These are phyloP conservation scores for Melinaea menophilus DNA, from an alignment of 2,888 invertebrate genomes.

Conservation along the genomic window DNA sequence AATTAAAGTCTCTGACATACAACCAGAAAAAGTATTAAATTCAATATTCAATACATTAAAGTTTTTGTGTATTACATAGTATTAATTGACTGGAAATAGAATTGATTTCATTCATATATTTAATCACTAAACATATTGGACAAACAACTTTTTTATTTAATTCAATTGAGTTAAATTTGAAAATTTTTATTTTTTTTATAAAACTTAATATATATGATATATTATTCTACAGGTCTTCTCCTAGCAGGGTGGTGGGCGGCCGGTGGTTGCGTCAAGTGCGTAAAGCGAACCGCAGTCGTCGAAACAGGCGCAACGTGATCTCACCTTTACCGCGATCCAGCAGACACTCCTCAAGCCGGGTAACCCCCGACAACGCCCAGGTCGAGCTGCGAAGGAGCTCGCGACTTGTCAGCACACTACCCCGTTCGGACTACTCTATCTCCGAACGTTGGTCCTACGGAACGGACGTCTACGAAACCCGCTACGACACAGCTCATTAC, in stretches of 20 bases:
- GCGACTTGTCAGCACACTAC: conserved; percentile 71
- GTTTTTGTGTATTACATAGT: too few relatives aligned
- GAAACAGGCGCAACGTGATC: conserved; percentile 62
- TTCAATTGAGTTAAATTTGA: too few relatives aligned
- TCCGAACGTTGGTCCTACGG: conserved; percentile 79
- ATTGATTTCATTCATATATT: too few relatives aligned
- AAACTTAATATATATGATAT: too few relatives aligned
- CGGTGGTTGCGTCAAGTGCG: conserved; percentile 74
- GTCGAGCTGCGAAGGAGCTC: conserved; percentile 67
- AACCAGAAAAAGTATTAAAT: too few relatives aligned
- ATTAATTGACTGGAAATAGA: too few relatives aligned
- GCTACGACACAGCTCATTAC: conserved; percentile 59
- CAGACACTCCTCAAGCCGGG: conserved; percentile 53
- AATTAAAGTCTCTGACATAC: too few relatives aligned
- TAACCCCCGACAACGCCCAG: conserved; percentile 45
- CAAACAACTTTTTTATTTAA: too few relatives aligned
- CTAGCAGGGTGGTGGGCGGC: conserved; percentile 78
- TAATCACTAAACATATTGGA: too few relatives aligned
- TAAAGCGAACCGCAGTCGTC: conserved; percentile 66
- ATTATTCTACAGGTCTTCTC: conserved; percentile 68
- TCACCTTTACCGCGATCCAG: conserved; percentile 63
- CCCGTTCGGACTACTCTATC: conserved; percentile 75
- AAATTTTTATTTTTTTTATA: too few relatives aligned
- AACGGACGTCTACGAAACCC: conserved; percentile 74
- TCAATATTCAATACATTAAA: too few relatives aligned